Base-by-base conservation (phyloP, 2,888 invertebrate genomes). In the Norana najaformis region DNA sequence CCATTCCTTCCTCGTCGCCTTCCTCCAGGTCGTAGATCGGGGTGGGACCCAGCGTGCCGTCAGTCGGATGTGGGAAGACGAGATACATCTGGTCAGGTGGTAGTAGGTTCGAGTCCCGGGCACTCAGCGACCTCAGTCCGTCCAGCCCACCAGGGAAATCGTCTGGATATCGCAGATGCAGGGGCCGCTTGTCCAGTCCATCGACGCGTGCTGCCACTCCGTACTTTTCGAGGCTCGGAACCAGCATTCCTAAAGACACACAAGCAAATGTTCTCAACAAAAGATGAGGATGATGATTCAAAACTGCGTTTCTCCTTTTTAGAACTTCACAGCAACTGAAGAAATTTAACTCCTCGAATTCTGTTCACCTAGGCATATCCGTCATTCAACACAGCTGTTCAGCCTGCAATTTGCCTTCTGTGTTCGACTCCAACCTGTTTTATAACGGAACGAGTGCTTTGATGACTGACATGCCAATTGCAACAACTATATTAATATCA, bases 151-250 rank as follows among this genome's bases (percentile, higher is more conserved):
- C 30, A 13, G 16, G 85, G 85, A 36, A 35, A 34, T 85, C 30
- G n/a, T 69, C 38, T 34, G 88, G 38, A 36, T 37, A 11, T 36
- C 38, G 20, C 0, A 88, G 88, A 38, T 88, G 41, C 39, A 88
- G 37, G 30, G 38, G 88, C 36, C 47, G 8, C 88, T 38, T 37
- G 88, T 88, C 88, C 41, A 88, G 41, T 30, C 39, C 88, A 34
- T 41, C 88, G 83, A 91, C 88, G n/a, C 83, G 83, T 13, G 90
- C 88, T 36, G 88, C 41, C 53, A 90, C 83, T 30, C 90, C 90
- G 88, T 91, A 91, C 89, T 90, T 85, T n/a, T 91, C 89, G 0
- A 90, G 89, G 41, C 90, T 89, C 34, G 91, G 91, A 36, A 85
- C 85, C 20, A 85, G 37, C 36, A 85, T 36, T 35, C 85, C 85